Evolutionary conservation across 2,888 invertebrate genomes (phyloP).

Genomic region (Rhamphomyia laevipes): DNA sequence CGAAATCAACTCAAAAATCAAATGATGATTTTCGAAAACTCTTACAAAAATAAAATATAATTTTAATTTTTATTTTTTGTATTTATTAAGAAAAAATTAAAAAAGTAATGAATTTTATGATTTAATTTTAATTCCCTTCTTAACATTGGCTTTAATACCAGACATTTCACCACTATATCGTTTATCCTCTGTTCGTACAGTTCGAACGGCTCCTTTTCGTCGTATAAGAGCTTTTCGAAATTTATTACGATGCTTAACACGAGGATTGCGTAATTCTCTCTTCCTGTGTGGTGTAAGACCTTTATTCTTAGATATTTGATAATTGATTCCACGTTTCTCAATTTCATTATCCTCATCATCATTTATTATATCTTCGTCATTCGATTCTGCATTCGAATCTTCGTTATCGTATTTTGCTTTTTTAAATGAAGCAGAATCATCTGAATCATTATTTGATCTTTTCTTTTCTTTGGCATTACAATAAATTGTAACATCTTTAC

Average conservation of each 20-base stretch:
- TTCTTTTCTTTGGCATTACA: constrained; percentile 13
- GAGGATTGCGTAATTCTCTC: constrained; percentile 86
- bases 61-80: neutral
- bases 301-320: constrained; percentile 92
- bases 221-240: constrained; percentile 85
- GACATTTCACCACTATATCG: constrained; percentile 87
- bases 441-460: neutral
- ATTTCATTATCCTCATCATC: constrained; percentile 27
- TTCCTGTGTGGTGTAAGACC: constrained; percentile 83
- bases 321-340: constrained; percentile 66
- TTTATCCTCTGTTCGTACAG: constrained; percentile 64
- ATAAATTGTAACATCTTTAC: constrained; percentile 27
- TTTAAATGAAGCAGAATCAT: constrained; percentile 18
- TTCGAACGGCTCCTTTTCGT: constrained; percentile 85
- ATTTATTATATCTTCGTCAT: constrained; percentile 35
- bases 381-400: constrained; percentile 39
- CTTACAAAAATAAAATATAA: constrained; percentile 15
- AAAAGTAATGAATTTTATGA: constrained; percentile 31
- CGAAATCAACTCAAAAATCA: constrained; percentile 19
- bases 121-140: constrained; percentile 81
- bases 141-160: constrained; percentile 82
- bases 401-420: constrained; percentile 36
- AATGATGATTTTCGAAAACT: constrained; percentile 35
- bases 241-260: constrained; percentile 89
- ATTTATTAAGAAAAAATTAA: neutral